Base-by-base conservation (phyloP, 2,888 invertebrate genomes). In the Tachina fera region DNA sequence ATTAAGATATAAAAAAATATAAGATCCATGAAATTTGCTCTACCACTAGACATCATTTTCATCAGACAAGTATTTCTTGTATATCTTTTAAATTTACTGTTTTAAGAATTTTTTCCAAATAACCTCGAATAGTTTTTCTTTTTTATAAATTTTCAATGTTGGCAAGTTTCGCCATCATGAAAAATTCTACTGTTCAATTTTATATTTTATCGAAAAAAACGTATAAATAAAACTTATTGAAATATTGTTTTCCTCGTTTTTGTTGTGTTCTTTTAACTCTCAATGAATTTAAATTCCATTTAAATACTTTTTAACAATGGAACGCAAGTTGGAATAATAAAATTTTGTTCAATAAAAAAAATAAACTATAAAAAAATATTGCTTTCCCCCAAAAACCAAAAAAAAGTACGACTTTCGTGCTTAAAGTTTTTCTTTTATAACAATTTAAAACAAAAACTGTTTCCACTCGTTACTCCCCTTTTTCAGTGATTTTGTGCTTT, bases 231-330 rank as follows among this genome's bases (percentile, higher is more conserved):
- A 76, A 76, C 45, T 51, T 68, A 19, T 56, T 67, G 75, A 63
- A 75, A 75, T 43, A 76, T 19, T 58, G 10, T 77, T 77, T 77
- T 45, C 19, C 9, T 10, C 39, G 47, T 39, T 39, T 65, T 47
- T 47, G 9, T 67, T 49, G 10, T 39, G 53, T 68, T 39, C 39
- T n/a, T 53, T 75, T 65, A 49, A 58, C 56, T 58, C 45, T 49
- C 45, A 63, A 63, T 79, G 47, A 70, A 71, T 79, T 79, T 71
- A 71, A 71, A 63, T 61, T 79, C 45, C 61, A 71, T 71, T 71
- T 63, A 71, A 79, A 79, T 79, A 71, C 61, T 63, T 71, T 79
- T 79, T 63, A 71, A 71, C 70, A 79, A 63, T 71, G 3, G 70
- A 53, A n/a, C 71, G 70, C 61, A 78, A 53, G 68, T 63, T 70